Base-by-base conservation (phyloP, 2,888 invertebrate species). In the Ectobius pallidus region DNA sequence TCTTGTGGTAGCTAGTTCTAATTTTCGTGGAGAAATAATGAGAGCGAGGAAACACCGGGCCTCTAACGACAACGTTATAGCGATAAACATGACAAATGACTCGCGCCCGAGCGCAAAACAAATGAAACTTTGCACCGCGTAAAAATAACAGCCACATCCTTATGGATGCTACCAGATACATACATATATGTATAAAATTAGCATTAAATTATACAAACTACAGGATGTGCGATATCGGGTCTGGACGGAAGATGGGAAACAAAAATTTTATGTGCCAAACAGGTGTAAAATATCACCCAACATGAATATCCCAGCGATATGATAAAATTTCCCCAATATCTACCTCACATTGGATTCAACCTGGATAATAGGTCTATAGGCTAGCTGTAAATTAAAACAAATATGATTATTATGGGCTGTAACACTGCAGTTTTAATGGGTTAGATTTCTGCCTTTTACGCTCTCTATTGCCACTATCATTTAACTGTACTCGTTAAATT, bases 21-120 rank as follows among this genome's bases (percentile, higher is more conserved):
- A 65, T 65, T 65, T 65, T 65, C 65, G 30, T n/a, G n/a, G 65
- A 65, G 65, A 65, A 65, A 65, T 65, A 65, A 65, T 65, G 65
- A 44, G 65, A 25, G 32, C 65, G 65, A 42, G 65, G 65, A 65
- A 65, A 65, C 44, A 46, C 27, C 18, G 65, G 46, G n/a, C 44
- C 63, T 52, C 69, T 52, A 62, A 69, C 69, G 62, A 69, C 69
- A 42, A 49, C 65, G 46, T 65, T 65, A 65, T 65, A 44, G 65
- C 65, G 73, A 73, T 73, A 70, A 73, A 67, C 63, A 65, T 65
- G 73, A 70, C 70, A 73, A 70, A 73, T 70, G 70, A 70, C 65
- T 70, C n/a, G 32, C 65, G 46, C 65, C 42, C 27, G 65, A 32
- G 20, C 44, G 65, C 65, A 65, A 65, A 61, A 61, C 58, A 72